phyloP scores from a whole-genome alignment of 2,797 vertebrate genomes.

The Halcyon smyrnensis region DNA sequence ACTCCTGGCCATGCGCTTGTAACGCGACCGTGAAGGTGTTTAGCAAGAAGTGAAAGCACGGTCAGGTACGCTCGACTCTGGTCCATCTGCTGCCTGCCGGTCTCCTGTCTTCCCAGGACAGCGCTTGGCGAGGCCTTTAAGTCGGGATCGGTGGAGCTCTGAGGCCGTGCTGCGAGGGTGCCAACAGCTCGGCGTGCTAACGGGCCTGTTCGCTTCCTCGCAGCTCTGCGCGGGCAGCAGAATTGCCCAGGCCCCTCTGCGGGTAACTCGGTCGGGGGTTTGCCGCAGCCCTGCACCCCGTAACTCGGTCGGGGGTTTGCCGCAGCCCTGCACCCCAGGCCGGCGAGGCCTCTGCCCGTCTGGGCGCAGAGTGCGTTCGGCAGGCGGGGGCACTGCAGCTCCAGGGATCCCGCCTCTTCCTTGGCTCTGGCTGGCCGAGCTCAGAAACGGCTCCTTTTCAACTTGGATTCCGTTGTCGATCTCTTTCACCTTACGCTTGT shows the following conservation, averaged over 20 bases:
- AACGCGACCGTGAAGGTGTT: neutral
- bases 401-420: neutral
- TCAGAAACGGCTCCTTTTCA: neutral
- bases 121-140: accelerated
- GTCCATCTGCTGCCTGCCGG: neutral
- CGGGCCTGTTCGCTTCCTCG: neutral
- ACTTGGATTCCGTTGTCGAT: accelerated
- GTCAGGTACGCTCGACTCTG: accelerated
- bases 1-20: neutral
- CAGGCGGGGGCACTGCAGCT: neutral
- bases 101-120: neutral
- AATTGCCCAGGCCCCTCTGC: accelerated
- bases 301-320: too few species aligned
- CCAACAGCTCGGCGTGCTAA: accelerated
- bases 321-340: too few species aligned
- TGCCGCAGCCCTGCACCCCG: too few species aligned
- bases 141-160: accelerated
- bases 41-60: neutral
- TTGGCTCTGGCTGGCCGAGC: neutral
- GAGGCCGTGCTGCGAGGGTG: too few species aligned
- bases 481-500: neutral
- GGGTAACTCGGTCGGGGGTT: too few species aligned
- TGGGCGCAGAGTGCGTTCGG: neutral
- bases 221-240: neutral
- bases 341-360: too few species aligned